Base-by-base conservation (phyloP, 2,797 vertebrate genomes). In the Thripadectes ignobilis region DNA sequence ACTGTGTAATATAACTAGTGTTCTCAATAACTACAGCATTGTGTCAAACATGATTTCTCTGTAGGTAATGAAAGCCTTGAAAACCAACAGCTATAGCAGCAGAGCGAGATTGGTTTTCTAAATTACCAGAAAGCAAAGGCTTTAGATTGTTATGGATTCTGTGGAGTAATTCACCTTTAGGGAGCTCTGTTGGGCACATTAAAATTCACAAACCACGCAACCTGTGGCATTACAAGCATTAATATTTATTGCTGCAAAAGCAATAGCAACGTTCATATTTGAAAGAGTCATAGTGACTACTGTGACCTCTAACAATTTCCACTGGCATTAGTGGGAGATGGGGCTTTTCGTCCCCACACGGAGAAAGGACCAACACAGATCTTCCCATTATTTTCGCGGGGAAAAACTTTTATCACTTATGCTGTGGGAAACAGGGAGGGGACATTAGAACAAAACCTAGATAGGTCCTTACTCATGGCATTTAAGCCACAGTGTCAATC, bases 1-100 rank as follows among this genome's bases (percentile, higher is more conserved):
- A n/a, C 8, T 54, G 65, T 85, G 86, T 51, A 89, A 93, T 62
- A 49, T 19, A 93, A 87, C 52, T 20, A n/a, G 69, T 81, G 68
- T 59, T 95, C 89, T 94, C 86, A 83, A 22, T 89, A 92, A 75
- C 68, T 87, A 38, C 72, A 75, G 72, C 55, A 48, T 72, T 83
- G 84, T 92, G 87, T 80, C 93, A 91, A 93, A 89, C 84, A 73
- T 80, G 46, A 95, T 92, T 92, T 94, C 79, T 94, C 49, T 75
- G 61, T 34, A 69, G 49, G 79, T 75, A 83, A 91, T 78, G 87
- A 89, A 95, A 96, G 51, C 36, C 72, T 91, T 84, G 85, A 88
- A 93, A 93, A 72, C 29, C 72, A 93, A 12, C 71, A 87, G 59
- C 94, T 95, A 87, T 68, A 74, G 68, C 61, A 68, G 84, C 69